A percentile compares a stretch with the other conserved stretches of the same genome.
Conservation (phyloP, 2,888 invertebrate genomes). For the Drosophila melanosoma region DNA sequence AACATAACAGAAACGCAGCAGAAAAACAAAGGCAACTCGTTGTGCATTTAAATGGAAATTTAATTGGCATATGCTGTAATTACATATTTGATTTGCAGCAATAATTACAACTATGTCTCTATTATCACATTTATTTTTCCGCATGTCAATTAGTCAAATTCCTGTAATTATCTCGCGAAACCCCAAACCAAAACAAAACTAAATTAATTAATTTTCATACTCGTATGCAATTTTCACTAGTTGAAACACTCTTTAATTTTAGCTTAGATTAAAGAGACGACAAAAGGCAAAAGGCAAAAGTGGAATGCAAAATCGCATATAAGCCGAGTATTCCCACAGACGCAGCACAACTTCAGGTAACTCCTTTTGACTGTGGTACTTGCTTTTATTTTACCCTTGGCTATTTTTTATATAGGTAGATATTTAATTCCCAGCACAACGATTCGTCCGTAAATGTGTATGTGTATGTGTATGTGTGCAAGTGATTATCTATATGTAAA, state of each 20-base stretch:
- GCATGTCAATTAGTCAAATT: slow-evolving; percentile 68
- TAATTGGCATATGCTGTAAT: slow-evolving; percentile 70
- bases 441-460: slow-evolving; percentile 4
- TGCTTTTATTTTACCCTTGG: slow-evolving; percentile 74
- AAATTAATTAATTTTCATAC: slow-evolving; percentile 21
- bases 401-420: slow-evolving; percentile 67
- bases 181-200: neutral
- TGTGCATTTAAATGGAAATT: slow-evolving; percentile 65
- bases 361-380: slow-evolving; percentile 56
- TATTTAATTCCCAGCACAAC: slow-evolving; percentile 66
- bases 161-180: slow-evolving; percentile 45
- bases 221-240: neutral
- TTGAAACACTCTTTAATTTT: slow-evolving; percentile 13
- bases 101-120: slow-evolving; percentile 64
- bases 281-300: slow-evolving; percentile 25
- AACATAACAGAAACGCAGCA: slow-evolving; percentile 25
- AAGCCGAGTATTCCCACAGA: slow-evolving; percentile 71
- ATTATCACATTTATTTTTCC: slow-evolving; percentile 57
- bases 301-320: slow-evolving; percentile 60
- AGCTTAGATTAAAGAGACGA: slow-evolving; percentile 18
- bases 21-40: slow-evolving; percentile 17
- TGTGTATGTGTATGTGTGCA: slow-evolving; percentile 9
- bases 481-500: slow-evolving; percentile 67
- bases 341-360: slow-evolving; percentile 56
- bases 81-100: slow-evolving; percentile 54